Evolutionary conservation across 2,113 vertebrate species (phyloP).

Genomic region (Oryzias woworae): DNA sequence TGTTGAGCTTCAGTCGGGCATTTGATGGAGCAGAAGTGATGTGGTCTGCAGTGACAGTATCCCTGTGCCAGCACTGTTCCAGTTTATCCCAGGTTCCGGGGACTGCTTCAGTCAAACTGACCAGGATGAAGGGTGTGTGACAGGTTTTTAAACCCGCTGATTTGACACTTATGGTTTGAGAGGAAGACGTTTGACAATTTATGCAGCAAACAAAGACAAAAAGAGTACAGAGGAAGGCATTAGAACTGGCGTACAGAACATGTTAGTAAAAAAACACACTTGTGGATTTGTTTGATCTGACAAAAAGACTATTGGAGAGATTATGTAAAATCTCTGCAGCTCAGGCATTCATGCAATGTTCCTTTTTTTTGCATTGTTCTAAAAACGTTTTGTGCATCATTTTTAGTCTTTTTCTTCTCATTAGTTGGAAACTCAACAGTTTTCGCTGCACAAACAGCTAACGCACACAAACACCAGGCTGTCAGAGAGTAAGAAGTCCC

Average conservation of each 20-base stretch:
- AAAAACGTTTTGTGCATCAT: constrained; percentile 2
- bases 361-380: constrained; percentile 28
- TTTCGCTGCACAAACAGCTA: background rate
- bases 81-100: constrained; percentile 33
- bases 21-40: background rate
- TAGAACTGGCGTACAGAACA: no score
- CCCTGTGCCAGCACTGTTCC: constrained; percentile 39
- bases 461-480: constrained; percentile 4
- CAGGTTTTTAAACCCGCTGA: constrained; percentile 46
- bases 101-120: constrained; percentile 26
- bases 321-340: constrained; percentile 36
- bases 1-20: background rate
- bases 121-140: constrained; percentile 38
- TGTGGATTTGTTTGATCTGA: constrained; percentile 29
- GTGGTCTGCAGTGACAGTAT: constrained; percentile 14
- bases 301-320: constrained; percentile 25
- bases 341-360: constrained; percentile 26
- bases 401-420: constrained; percentile 8
- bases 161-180: constrained; percentile 6
- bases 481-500: constrained; percentile 20
- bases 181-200: constrained; percentile 5
- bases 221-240: background rate
- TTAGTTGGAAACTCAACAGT: constrained; percentile 19
- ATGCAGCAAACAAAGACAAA: constrained; percentile 6
- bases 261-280: background rate